These are phyloP conservation scores for Microcebus jonahi DNA, from an alignment of 2,113 vertebrate species.

Conservation along the genomic window DNA sequence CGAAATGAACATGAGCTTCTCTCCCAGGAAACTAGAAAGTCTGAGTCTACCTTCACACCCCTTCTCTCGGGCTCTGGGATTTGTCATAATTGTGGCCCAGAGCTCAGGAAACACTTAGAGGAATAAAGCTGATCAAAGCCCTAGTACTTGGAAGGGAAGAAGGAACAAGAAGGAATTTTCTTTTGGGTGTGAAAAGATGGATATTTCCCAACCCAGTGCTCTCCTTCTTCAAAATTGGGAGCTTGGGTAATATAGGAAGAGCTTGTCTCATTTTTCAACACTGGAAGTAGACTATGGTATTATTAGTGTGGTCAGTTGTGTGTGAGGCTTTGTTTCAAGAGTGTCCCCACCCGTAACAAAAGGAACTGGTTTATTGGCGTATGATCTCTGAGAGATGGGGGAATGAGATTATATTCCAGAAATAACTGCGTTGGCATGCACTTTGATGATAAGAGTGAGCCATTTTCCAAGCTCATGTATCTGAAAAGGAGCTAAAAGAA, in stretches of 20 bases:
- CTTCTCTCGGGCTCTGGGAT: neutral
- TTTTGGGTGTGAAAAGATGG: neutral
- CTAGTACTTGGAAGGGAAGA: neutral
- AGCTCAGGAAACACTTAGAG: neutral
- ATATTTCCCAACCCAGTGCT: neutral
- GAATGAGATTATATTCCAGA: neutral
- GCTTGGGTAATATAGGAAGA: neutral
- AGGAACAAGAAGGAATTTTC: neutral
- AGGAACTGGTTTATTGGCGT: neutral
- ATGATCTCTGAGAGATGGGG: neutral
- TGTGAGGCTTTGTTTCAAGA: neutral
- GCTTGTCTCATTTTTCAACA: neutral
- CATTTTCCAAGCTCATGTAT: neutral
- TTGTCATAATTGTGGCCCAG: neutral
- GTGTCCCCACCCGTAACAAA: neutral
- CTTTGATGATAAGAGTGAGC: neutral
- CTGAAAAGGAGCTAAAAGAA: conserved; percentile 20
- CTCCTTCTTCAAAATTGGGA: neutral
- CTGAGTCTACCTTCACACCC: neutral
- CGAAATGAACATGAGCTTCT: neutral
- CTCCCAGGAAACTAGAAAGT: neutral
- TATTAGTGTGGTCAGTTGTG: neutral
- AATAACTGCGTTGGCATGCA: neutral
- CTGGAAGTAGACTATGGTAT: neutral
- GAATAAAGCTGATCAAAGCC: neutral